These are phyloP conservation scores for Eulacestoma nigropectus DNA, from an alignment of 2,113 vertebrate genomes.

Conservation along the genomic window DNA sequence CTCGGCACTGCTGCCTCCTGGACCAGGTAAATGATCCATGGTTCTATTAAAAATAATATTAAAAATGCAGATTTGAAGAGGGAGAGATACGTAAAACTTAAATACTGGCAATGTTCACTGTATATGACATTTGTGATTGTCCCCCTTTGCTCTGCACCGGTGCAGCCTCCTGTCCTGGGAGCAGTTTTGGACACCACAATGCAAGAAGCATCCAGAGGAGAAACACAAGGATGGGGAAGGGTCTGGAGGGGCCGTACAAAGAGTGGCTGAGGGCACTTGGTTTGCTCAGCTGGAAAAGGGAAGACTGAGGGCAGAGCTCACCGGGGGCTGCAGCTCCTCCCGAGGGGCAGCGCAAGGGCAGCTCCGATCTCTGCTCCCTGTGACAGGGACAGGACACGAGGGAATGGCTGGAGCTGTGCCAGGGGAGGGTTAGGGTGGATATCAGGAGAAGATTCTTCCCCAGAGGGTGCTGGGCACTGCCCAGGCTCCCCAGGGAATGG, in stretches of 20 bases:
- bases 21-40: neutral
- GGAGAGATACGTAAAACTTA: neutral
- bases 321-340: neutral
- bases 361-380: neutral
- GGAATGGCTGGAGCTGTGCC: neutral
- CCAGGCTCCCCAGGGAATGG: neutral
- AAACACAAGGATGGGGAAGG: accelerated
- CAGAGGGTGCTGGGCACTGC: neutral
- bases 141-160: neutral
- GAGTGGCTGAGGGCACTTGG: neutral
- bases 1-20: neutral
- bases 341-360: neutral
- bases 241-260: neutral
- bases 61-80: neutral
- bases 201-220: neutral
- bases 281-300: neutral
- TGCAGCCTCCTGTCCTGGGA: neutral
- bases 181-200: neutral
- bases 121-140: neutral
- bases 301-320: neutral
- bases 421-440: accelerated
- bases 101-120: neutral
- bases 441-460: neutral
- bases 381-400: neutral
- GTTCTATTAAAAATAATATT: neutral